Evolutionary conservation across 2,113 vertebrate genomes (phyloP).

Genomic region (Dasyprocta punctata): DNA sequence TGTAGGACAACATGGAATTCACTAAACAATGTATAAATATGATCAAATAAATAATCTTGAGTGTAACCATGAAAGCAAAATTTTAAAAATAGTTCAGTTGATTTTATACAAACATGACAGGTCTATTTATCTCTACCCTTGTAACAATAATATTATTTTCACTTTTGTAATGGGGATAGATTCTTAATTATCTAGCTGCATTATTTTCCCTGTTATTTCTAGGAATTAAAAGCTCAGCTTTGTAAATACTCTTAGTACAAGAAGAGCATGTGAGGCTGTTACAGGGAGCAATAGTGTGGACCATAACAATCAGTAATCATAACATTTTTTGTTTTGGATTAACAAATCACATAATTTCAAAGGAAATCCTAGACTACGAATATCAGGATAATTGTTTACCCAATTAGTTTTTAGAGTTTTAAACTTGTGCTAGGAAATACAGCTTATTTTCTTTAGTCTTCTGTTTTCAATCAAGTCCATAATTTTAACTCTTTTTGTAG

Average conservation of each 20-base stretch:
- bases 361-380: background rate
- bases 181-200: background rate
- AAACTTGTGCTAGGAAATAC: background rate
- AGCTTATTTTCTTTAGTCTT: background rate
- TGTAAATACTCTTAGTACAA: background rate
- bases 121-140: background rate
- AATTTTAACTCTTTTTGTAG: background rate
- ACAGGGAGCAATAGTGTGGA: background rate
- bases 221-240: constrained; percentile 34
- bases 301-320: background rate
- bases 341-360: background rate
- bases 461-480: background rate
- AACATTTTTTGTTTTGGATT: background rate
- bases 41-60: background rate
- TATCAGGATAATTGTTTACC: background rate
- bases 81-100: background rate
- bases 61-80: background rate
- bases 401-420: background rate
- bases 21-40: background rate
- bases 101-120: background rate
- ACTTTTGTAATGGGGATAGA: background rate
- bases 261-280: background rate
- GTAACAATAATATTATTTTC: background rate
- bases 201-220: background rate
- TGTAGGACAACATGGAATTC: background rate